Evolutionary conservation across 2,797 vertebrate genomes (phyloP), one percentile per base, ranked within the genome.

Genomic region (Paratrypauchen microcephalus): DNA sequence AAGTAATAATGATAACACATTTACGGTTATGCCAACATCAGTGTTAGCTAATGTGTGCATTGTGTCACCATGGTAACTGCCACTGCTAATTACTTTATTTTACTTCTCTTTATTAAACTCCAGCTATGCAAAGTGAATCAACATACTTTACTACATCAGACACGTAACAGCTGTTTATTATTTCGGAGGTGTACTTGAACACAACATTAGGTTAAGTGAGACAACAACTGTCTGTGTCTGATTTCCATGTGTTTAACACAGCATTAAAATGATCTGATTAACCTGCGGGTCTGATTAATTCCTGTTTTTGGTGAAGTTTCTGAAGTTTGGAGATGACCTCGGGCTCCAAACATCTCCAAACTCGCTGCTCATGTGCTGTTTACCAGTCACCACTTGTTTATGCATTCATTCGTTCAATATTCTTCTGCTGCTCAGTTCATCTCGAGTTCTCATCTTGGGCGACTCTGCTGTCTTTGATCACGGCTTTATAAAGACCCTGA

Each of bases 351-450:
- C 45, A 50, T 48, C 41, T 64, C 63, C 47, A 11, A 52, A 18
- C 41, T 63, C 15, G 4, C 41, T 28, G 21, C 23, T 52, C n/a
- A 8, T 66, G 36, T 55, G 28, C 54, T 66, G 48, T 66, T 66
- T 55, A 19, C n/a, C 6, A 54, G 30, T 54, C 65, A 4, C 50
- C 65, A 18, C 36, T 39, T 66, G n/a, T 56, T 56, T 55, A 66
- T 66, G 36, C 12, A 66, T 55, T 66, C 64, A 55, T 32, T 52
- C 13, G 36, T 55, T 66, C 21, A 41, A 56, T 66, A 66, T 66
- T 66, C 65, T 52, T 56, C 21, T 16, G 21, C 32, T 5, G n/a
- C n/a, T 36, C 50, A 19, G 65, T 66, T 66, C 65, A 66, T 39
- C 13, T 4, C 30, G 18, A 66, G 65, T 66, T 66, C 65, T 56